Conservation (phyloP, 1,140 invertebrate species). For the Heliconius hermathena region DNA sequence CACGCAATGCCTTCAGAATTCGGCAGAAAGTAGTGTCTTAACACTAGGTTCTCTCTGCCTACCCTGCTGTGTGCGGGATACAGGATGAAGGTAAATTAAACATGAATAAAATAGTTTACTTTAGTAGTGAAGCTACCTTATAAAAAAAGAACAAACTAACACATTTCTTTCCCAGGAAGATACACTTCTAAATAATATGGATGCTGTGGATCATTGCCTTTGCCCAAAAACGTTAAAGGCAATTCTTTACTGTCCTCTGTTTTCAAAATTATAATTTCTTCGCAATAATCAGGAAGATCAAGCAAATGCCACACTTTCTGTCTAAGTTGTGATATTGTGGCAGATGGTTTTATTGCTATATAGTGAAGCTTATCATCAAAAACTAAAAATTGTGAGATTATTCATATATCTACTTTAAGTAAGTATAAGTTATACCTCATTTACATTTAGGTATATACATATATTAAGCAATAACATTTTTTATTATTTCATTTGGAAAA, state of each 20-base stretch:
- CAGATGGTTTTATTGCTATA: conserved; percentile 60
- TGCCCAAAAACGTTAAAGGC: conserved; percentile 60
- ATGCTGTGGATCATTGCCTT: conserved; percentile 67
- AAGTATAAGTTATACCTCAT: too few species aligned
- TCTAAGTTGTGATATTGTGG: conserved; percentile 60
- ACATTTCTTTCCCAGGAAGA: conserved; percentile 47
- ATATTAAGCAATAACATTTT: too few species aligned
- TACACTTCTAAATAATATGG: conserved; percentile 73
- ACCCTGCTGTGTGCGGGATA: too few species aligned
- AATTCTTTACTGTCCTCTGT: conserved; percentile 53
- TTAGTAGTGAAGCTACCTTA: neutral
- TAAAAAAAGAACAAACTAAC: conserved; percentile 41
- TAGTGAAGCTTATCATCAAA: conserved; percentile 62
- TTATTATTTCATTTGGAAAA: too few species aligned
- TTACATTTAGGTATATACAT: too few species aligned
- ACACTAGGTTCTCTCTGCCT: too few species aligned
- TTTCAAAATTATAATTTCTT: conserved; percentile 68
- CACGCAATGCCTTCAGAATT: too few species aligned
- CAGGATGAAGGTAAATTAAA: too few species aligned
- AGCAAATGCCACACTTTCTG: conserved; percentile 72
- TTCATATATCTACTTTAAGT: too few species aligned
- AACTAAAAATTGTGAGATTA: conserved; percentile 43
- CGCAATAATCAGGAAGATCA: conserved; percentile 72
- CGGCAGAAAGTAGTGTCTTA: too few species aligned
- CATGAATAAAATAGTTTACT: neutral